Evolutionary conservation across 2,888 invertebrate species (phyloP), one percentile per base, ranked within the genome.

Genomic region (Erebia epiphron): DNA sequence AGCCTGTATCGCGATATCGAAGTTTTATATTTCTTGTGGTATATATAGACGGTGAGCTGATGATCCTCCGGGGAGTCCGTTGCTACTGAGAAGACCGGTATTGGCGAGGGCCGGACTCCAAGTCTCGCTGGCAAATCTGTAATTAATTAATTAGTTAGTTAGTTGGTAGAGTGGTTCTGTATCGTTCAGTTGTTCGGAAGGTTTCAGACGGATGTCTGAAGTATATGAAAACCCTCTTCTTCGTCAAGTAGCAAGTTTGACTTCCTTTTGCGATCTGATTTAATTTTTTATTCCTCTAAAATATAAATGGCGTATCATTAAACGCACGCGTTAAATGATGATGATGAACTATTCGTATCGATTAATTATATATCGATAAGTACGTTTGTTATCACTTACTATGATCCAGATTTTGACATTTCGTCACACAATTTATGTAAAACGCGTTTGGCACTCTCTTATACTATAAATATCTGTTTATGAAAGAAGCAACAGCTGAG

Each of bases 41-140:
- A 76, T 76, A 76, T 71, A 75, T 46, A 41, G 13, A 8, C 14
- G 11, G 7, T 49, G 14, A 10, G 26, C 18, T 0, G 0, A 3
- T 1, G 0, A 0, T 1, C 2, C 1, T 1, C 71, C 77, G 87
- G 91, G 90, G 87, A 90, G 91, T 91, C 90, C 91, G 90, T 91
- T 91, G 91, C 75, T 90, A 87, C 86, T 86, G 84, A 81, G 91
- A 91, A 91, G 91, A 90, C 90, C 88, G 91, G 90, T 85, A 79
- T 77, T 89, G 77, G 91, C 89, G 90, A 91, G 90, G 82, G 87
- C 90, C 91, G 89, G 91, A 88, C 90, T 85, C 84, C 84, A 90
- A 89, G 79, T 77, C 91, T 91, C 90, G 91, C 90, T 89, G 71
- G 73, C 78, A 74, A 82, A 77, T 82, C 83, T 80, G 82, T 81